Conservation (phyloP, 2,888 invertebrate species). For the Lithophane ornitopus region DNA sequence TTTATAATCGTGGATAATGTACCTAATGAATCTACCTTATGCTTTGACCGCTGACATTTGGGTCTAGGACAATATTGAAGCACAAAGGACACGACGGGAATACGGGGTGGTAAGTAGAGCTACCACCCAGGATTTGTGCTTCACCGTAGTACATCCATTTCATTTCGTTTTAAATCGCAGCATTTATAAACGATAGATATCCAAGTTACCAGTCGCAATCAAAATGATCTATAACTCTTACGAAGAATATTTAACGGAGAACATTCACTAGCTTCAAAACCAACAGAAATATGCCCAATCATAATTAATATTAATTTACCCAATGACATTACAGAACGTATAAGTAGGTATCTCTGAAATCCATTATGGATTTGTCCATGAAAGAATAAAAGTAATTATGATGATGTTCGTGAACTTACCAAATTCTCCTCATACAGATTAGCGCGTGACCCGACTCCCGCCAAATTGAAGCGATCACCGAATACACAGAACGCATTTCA, state of each 20-base stretch:
- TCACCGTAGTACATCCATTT: neutral
- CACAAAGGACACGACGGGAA: too few relatives aligned
- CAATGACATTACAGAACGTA: slow-evolving; percentile 1
- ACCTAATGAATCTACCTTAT: neutral
- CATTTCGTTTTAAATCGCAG: neutral
- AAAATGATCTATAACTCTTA: neutral
- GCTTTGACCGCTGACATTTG: neutral
- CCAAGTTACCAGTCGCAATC: neutral
- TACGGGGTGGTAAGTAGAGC: neutral
- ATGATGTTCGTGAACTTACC: slow-evolving; percentile 78
- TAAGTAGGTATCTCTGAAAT: neutral
- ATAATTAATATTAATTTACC: slow-evolving; percentile 12
- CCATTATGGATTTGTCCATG: neutral
- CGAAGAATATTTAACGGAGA: slow-evolving; percentile 4
- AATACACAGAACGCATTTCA: slow-evolving; percentile 84
- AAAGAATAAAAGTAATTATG: slow-evolving; percentile 48
- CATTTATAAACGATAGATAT: neutral
- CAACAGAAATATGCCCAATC: neutral
- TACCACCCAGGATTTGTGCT: neutral
- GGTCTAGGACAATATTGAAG: neutral
- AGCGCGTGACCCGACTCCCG: slow-evolving; percentile 79
- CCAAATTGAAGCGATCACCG: slow-evolving; percentile 85
- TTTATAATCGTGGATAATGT: slow-evolving; percentile 6
- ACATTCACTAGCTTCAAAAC: neutral
- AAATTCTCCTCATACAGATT: slow-evolving; percentile 75